A percentile compares a stretch with the other conserved stretches of the same genome.
Conservation (phyloP, 2,797 vertebrate species). For the Meriones psammophilus region DNA sequence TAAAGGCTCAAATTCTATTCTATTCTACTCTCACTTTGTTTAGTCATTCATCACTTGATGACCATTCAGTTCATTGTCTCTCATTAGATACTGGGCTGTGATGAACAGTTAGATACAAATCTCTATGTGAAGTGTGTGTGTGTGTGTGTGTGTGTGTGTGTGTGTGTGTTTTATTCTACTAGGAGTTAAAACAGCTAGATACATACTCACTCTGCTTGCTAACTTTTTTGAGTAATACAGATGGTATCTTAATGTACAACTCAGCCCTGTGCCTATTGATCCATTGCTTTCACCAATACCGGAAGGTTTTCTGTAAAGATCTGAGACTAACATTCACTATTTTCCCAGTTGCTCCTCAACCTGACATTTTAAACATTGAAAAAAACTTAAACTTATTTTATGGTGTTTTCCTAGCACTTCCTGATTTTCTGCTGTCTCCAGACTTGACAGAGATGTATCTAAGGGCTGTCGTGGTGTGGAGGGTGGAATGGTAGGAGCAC, state of each 20-base stretch:
- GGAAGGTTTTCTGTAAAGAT: conserved; percentile 29
- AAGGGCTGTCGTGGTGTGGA: not conserved
- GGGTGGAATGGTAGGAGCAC: not conserved
- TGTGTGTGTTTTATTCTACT: not conserved
- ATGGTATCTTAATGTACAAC: not conserved
- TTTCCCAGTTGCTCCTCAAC: not conserved
- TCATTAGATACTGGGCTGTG: not conserved
- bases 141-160: not conserved
- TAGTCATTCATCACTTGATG: not conserved
- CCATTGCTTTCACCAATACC: not conserved
- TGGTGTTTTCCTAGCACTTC: not conserved
- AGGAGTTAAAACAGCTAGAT: not conserved
- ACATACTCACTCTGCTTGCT: not conserved
- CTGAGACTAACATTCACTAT: not conserved
- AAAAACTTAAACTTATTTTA: not conserved
- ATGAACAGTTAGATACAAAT: not conserved
- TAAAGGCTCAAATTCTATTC: not conserved
- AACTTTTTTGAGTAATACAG: not conserved
- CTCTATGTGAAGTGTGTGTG: not conserved
- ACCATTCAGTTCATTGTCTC: not conserved
- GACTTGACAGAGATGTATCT: not conserved
- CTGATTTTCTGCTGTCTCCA: conserved; percentile 1
- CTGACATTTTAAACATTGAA: not conserved
- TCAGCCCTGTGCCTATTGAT: not conserved
- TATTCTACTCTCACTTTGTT: not conserved